Percentiles rank a stretch among this genome's conserved stretches.
Evolutionary conservation across 2,797 vertebrate species (phyloP).

Genomic region (Smutsia gigantea): DNA sequence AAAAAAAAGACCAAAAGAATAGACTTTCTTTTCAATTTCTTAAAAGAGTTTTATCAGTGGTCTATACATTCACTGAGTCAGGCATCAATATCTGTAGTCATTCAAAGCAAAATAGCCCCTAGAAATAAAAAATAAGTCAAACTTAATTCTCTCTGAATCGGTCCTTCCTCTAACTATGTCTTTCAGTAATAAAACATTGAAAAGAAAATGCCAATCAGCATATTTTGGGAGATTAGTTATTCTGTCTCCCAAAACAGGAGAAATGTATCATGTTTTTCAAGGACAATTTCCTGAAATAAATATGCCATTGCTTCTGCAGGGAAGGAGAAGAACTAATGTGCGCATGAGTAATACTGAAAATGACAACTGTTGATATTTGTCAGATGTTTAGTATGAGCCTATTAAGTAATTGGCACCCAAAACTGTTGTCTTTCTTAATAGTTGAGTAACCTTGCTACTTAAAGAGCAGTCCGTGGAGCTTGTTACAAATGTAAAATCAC

Average conservation of each 20-base stretch:
- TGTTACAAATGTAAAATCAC: not conserved
- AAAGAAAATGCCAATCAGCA: not conserved
- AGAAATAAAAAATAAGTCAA: not conserved
- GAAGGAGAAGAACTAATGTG: not conserved
- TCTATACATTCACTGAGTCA: not conserved
- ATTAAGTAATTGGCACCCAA: not conserved
- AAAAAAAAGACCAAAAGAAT: not conserved
- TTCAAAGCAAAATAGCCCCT: not conserved
- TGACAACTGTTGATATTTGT: not conserved
- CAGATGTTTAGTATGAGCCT: not conserved
- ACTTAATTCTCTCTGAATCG: not conserved
- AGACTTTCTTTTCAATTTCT: not conserved
- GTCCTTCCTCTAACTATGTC: not conserved
- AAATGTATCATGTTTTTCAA: not conserved
- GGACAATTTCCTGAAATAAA: conserved; percentile 46
- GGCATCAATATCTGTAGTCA: not conserved
- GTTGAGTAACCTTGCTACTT: not conserved
- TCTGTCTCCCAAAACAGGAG: not conserved
- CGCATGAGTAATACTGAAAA: not conserved
- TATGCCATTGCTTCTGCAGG: not conserved
- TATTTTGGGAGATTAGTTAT: not conserved
- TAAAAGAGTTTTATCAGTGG: not conserved
- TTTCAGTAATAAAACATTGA: conserved; percentile 39
- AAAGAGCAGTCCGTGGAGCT: not conserved
- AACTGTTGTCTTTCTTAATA: not conserved